Evolutionary conservation across 2,888 invertebrate genomes (phyloP).

Genomic region (Chymomyza procnemis): DNA sequence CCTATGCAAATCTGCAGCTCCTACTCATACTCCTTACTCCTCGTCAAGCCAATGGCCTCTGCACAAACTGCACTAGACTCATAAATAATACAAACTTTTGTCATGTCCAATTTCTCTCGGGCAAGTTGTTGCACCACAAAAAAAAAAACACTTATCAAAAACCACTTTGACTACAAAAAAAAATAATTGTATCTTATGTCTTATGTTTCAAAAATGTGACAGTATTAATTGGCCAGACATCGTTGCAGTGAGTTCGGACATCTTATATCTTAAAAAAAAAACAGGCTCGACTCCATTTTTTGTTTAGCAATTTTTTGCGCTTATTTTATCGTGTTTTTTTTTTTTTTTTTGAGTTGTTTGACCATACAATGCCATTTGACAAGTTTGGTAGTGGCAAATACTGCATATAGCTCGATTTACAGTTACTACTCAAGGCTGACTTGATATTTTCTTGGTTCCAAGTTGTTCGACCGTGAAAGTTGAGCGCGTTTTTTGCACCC

Average conservation of each 20-base stretch:
- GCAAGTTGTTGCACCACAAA: background rate
- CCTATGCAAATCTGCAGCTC: background rate
- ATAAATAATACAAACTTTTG: background rate
- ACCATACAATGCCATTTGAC: slow-evolving; percentile 31
- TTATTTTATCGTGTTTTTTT: background rate
- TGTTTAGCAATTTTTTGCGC: background rate
- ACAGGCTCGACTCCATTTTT: slow-evolving; percentile 56
- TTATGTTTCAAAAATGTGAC: background rate
- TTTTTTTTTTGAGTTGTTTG: slow-evolving; percentile 23
- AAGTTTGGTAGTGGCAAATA: slow-evolving; percentile 1
- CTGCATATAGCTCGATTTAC: background rate
- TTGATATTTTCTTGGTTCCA: background rate
- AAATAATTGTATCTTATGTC: background rate
- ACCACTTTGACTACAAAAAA: background rate
- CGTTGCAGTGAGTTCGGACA: background rate
- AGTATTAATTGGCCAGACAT: slow-evolving; percentile 12
- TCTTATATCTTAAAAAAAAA: slow-evolving; percentile 32
- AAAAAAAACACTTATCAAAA: background rate
- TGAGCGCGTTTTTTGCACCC: background rate
- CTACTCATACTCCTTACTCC: background rate
- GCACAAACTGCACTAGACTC: background rate
- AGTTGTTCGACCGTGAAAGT: background rate
- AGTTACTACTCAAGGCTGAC: background rate
- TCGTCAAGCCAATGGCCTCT: background rate
- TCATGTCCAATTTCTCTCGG: background rate